Evolutionary conservation across 2,797 vertebrate species (phyloP), one percentile per base, ranked within the genome.

Genomic region (Bradypus variegatus): DNA sequence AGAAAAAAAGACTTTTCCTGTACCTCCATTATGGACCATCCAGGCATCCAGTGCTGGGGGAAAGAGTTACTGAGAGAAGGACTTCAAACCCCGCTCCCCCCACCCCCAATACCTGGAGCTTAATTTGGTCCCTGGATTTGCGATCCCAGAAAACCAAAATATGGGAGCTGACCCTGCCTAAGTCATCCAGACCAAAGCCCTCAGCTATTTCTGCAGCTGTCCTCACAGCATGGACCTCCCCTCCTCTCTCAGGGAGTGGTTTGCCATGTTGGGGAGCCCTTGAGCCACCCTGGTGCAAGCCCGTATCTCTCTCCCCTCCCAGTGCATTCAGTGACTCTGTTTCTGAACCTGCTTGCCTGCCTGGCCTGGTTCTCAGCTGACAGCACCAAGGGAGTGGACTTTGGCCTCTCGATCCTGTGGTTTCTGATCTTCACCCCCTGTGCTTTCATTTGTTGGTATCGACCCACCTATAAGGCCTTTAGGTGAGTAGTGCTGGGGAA

Each of bases 381-480:
- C 0, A 0, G 0, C 0, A 0, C 0, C 0, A 95, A 96, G 25
- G 99, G 99, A 6, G 96, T 99, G 9, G 98, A 98, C 95, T 99
- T 99, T 0, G 99, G 99, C 87, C 97, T 99, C 70, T 98, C 99
- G 0, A 99, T 99, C 93, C 97, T 99, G 80, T 99, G 99, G 99
- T 96, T 99, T 95, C 88, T 99, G 95, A 96, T 99, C 92, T 99
- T 99, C 95, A 96, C 98, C 3, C 99, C 99, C 62, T 99, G 99
- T 97, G 99, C 99, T 95, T 99, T 99, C 97, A 95, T 99, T 91
- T 99, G 99, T 97, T 99, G 99, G 99, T 99, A 98, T 97, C 97
- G 99, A 93, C 99, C 99, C 0, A 96, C 99, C 96, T 99, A 99
- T 97, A 99, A 99, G 97, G 99, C 99, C 94, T 99, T 99, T 97